Base-by-base conservation (phyloP, 2,888 invertebrate species). In the Timandra comae region DNA sequence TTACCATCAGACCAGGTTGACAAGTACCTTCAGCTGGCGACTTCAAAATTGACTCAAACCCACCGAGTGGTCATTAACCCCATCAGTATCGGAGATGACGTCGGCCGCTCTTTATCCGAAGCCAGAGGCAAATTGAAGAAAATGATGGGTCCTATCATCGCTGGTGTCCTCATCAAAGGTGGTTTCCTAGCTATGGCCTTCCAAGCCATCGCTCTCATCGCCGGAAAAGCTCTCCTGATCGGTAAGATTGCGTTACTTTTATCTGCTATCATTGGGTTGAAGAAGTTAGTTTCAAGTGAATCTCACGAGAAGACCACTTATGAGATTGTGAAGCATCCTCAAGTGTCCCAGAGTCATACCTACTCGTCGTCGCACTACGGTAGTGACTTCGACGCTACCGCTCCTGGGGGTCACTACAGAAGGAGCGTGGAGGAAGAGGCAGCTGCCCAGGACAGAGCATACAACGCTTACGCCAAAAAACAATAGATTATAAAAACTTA, bases 301-400 rank as follows among this genome's bases (percentile, higher is more conserved):
- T 89, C 90, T 9, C 89, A 91, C 38, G 92, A 93, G 56, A 93
- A 93, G 70, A 94, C 93, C 0, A 94, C 94, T 3, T 92, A 94
- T 49, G 94, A 95, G 75, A 93, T 95, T 49, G 91, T 95, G 32
- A 94, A 94, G 67, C 92, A 94, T 72, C 95, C 94, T n/a, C 91
- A 93, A 59, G 90, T 93, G 33, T 91, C 91, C 29, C 92, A 92
- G 63, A 90, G 90, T 52, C 93, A 94, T 61, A 90, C 91, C 3
- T 93, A 93, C 60, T 92, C 93, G 1, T 87, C 90, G 3, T 88
- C 89, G 30, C 89, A 91, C 55, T 90, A 90, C 49, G 90, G 91
- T 29, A 88, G 88, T 49, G 89, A 89, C 43, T 88, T 88, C 29
- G 88, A 88, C 27, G 76, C 87, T 1, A 84, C 87, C 2, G 88